Base-by-base conservation (phyloP, 2,797 vertebrate species). In the Catostomus latipinnis region DNA sequence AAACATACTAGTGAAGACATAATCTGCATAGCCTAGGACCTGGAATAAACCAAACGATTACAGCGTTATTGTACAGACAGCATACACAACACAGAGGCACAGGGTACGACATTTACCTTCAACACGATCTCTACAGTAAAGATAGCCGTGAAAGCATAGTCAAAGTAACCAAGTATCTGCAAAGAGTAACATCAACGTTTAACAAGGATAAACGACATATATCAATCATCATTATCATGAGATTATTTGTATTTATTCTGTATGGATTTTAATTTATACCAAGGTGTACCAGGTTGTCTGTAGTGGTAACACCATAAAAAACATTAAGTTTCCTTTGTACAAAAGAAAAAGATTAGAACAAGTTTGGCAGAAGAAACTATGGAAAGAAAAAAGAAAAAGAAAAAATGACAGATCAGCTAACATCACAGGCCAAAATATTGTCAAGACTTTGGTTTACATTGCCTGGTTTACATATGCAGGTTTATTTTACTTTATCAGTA, bases 111-210 rank as follows among this genome's bases (percentile, higher is more conserved):
- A 87, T 95, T 88, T 96, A 96, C 96, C 96, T 96, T 96, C 86
- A 96, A 91, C 89, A 96, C 92, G 94, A 96, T 96, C 93, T 96
- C 96, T 92, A 96, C 95, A 88, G 96, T 96, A 95, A 96, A 96
- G 95, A 96, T 96, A 92, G 95, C 92, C 91, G 95, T 96, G 93
- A 96, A 96, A 92, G 95, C 95, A 96, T 95, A 95, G 94, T 96
- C 95, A 95, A 96, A 95, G 93, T 96, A 96, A 94, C 95, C 95
- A 92, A 96, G 95, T 91, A 96, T 96, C 96, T 96, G 96, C 88
- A 95, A 98, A 95, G 54, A 97, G 93, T 93, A 97, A 93, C 81
- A 86, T 85, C 90, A 76, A 93, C 92, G 90, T 94, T 94, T 90
- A 81, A 76, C 71, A 93, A 86, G 89, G 90, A 90, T 87, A 90